Evolutionary conservation across 37 sponge, comb jelly and placozoan species (phyloP), one percentile per base, ranked within the genome.

Genomic region (Aplysina aerophoba): DNA sequence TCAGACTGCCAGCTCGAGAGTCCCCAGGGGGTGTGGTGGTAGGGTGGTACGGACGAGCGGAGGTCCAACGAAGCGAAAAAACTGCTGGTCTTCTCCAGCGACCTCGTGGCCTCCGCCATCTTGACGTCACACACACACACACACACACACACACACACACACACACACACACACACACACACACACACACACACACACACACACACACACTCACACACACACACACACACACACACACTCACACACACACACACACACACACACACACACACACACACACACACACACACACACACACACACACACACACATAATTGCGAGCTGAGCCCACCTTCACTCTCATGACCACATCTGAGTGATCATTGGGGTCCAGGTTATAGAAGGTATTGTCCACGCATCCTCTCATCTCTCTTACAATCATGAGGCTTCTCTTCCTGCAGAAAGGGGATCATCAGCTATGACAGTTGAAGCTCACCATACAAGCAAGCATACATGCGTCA

Each of bases 231-330:
- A 69, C 71, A 69, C 71, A 69, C 34, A 69, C 33, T 30, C 71
- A 69, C 71, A 69, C 71, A 69, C 71, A 69, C 71, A 69, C 71
- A 69, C 71, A 69, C 71, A 69, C 71, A 69, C 71, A 69, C 71
- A 69, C 71, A 69, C 71, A 69, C 71, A 69, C 71, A 69, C 71
- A 69, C 34, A 30, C 71, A 69, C 71, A 69, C 71, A 69, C 71
- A 69, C 71, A 69, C 71, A 69, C 71, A 69, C 71, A 69, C 71
- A 69, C 71, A 69, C 71, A 69, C 71, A 69, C 71, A 69, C 63
- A 69, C 71, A 69, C 71, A 30, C 33, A 69, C 71, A 69, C 71
- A 69, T 35, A 27, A n/a, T 1, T n/a, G n/a, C n/a, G n/a, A n/a
- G n/a, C n/a, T n/a, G n/a, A n/a, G n/a, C n/a, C 11, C 33, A 69